phyloP scores from a whole-genome alignment of 2,113 vertebrate genomes.

The Callithrix jacchus region DNA sequence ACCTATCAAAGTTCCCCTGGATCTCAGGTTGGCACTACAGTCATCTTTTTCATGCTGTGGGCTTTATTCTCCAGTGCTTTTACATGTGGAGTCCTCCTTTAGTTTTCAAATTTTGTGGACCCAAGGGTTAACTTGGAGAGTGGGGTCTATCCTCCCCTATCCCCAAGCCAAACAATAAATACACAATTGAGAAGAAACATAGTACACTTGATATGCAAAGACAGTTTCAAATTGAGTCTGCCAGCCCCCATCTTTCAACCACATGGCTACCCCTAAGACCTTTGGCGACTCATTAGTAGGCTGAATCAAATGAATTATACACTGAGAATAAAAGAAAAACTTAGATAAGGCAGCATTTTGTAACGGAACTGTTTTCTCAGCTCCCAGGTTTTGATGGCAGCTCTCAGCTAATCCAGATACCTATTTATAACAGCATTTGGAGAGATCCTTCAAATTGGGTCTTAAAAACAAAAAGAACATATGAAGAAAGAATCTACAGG shows the following conservation, averaged over 20 bases:
- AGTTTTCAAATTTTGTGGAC: neutral
- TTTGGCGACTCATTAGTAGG: neutral
- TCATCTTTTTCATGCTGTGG: neutral
- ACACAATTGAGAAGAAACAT: neutral
- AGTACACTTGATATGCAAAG: neutral
- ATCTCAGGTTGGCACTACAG: neutral
- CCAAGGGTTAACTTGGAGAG: neutral
- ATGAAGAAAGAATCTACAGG: neutral
- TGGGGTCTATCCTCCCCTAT: neutral
- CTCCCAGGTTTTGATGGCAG: neutral
- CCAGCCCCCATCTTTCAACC: neutral
- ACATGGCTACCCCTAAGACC: neutral
- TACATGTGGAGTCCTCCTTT: neutral
- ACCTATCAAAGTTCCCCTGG: neutral
- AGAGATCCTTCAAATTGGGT: slow-evolving; percentile 22
- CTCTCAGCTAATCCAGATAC: slow-evolving; percentile 10
- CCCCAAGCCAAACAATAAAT: neutral
- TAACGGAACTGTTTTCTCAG: neutral
- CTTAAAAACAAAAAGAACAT: neutral
- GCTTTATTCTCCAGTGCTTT: slow-evolving; percentile 18
- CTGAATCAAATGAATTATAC: neutral
- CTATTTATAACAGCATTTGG: neutral
- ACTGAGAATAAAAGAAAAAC: neutral
- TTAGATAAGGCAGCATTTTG: neutral
- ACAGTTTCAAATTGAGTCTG: neutral